Base-by-base conservation (phyloP, 2,113 vertebrate species). In the Pogonocichla stellata region DNA sequence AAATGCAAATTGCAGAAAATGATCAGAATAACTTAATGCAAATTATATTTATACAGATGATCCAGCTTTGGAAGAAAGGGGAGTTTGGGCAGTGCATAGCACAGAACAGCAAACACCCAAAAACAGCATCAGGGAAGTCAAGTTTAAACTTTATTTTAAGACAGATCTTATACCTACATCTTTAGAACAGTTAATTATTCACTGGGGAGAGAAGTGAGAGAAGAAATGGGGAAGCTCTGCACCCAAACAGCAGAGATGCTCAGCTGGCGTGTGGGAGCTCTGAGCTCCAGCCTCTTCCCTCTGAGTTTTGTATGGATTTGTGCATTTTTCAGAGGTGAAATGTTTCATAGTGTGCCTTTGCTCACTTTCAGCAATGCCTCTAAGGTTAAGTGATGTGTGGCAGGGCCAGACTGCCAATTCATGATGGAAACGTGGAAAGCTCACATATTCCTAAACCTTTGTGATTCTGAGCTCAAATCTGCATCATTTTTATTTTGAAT, bases 141-240 rank as follows among this genome's bases (percentile, higher is more conserved):
- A 19, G 20, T 89, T 61, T 62, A 57, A 88, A 80, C 29, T 92
- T 72, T 22, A 48, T 73, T 50, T 62, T 78, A 56, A 84, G 75
- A 66, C 60, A 90, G 53, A 64, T 48, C 13, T 54, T 38, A 14
- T 31, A 17, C 14, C n/a, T 61, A 14, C 51, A 71, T 89, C 64
- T 93, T 93, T 78, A 50, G 42, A 95, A 62, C 42, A 73, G 83
- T 36, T 48, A 86, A 73, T 96, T 93, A 96, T 86, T 86, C 88
- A 71, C 57, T 34, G 61, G 91, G 47, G 62, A 83, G 62, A 83
- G 60, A 88, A 75, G 53, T 70, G 83, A 92, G 80, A 86, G 73
- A 70, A 74, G 57, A 78, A 86, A 58, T n/a, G 45, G 38, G 36
- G n/a, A 80, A 70, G 60, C 50, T 88, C 38, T 54, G 83, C 86